phyloP scores from a whole-genome alignment of 2,113 vertebrate genomes.

The Alethe diademata region DNA sequence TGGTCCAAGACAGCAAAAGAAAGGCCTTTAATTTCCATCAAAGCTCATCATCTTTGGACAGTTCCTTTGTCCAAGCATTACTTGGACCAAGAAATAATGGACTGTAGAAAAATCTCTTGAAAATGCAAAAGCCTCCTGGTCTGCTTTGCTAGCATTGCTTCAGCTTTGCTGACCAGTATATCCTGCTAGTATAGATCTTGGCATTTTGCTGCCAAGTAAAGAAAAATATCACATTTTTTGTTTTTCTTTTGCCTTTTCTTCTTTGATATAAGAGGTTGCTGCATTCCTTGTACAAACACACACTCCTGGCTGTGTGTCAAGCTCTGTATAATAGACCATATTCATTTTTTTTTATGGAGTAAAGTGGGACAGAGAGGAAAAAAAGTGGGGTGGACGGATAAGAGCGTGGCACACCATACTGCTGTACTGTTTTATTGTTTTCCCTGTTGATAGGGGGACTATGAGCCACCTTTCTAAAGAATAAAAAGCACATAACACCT shows the following conservation, averaged over 20 bases:
- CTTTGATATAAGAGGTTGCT: neutral
- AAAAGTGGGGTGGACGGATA: neutral
- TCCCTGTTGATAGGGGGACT: neutral
- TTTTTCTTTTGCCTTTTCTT: neutral
- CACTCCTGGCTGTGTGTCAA: fast-evolving
- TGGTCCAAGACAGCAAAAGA: neutral
- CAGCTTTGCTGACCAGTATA: neutral
- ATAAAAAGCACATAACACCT: neutral
- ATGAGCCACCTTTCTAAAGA: neutral
- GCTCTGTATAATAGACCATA: neutral
- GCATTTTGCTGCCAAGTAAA: neutral
- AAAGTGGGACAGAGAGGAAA: neutral
- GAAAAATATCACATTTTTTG: neutral
- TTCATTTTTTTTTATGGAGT: neutral
- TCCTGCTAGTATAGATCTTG: neutral
- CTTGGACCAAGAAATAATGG: neutral
- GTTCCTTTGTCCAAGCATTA: neutral
- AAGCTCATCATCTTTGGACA: neutral
- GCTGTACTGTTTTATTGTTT: neutral
- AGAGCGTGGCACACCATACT: neutral
- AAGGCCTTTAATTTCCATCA: neutral
- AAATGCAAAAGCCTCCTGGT: neutral
- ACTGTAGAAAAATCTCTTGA: neutral
- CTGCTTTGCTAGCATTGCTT: neutral
- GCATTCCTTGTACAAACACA: neutral